phyloP scores from a whole-genome alignment of 2,888 invertebrate genomes.

The Agonopterix alstromeriana region DNA sequence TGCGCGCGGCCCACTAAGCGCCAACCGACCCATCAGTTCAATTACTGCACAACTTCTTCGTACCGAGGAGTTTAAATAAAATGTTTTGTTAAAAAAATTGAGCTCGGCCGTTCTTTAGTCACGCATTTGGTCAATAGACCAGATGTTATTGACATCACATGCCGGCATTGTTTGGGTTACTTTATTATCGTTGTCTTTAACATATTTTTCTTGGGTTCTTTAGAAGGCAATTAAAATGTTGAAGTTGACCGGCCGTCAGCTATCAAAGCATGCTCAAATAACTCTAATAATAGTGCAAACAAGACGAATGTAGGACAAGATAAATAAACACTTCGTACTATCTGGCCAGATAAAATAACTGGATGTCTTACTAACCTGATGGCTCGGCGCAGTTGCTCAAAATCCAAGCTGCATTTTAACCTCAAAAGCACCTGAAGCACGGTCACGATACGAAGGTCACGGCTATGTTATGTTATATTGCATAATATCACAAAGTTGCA shows the following conservation, averaged over 20 bases:
- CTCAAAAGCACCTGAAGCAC: constrained; percentile 67
- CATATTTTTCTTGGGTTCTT: too few relatives aligned
- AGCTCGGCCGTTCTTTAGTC: constrained; percentile 5
- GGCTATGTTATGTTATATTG: constrained; percentile 67
- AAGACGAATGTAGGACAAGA: constrained; percentile 48
- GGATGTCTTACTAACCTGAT: constrained; percentile 65
- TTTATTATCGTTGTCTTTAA: too few relatives aligned
- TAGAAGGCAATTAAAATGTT: too few relatives aligned
- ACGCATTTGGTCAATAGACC: neutral
- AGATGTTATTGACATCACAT: neutral
- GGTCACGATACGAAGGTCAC: constrained; percentile 71
- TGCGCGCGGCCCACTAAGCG: constrained; percentile 23
- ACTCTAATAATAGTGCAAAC: constrained; percentile 14
- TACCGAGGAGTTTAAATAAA: neutral
- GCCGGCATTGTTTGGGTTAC: too few relatives aligned
- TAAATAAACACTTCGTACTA: constrained; percentile 50
- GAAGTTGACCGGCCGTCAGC: too few relatives aligned
- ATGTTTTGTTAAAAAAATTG: constrained; percentile 1
- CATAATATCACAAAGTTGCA: constrained; percentile 64
- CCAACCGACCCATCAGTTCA: constrained; percentile 10
- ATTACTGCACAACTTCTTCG: constrained; percentile 2
- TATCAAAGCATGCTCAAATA: constrained; percentile 6
- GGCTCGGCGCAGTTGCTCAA: constrained; percentile 70
- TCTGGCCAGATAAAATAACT: constrained; percentile 52
- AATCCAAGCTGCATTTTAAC: constrained; percentile 75